Percentiles rank a stretch among this genome's conserved stretches.
Evolutionary conservation across 2,113 vertebrate species (phyloP).

Genomic region (Ceyx cyanopectus): DNA sequence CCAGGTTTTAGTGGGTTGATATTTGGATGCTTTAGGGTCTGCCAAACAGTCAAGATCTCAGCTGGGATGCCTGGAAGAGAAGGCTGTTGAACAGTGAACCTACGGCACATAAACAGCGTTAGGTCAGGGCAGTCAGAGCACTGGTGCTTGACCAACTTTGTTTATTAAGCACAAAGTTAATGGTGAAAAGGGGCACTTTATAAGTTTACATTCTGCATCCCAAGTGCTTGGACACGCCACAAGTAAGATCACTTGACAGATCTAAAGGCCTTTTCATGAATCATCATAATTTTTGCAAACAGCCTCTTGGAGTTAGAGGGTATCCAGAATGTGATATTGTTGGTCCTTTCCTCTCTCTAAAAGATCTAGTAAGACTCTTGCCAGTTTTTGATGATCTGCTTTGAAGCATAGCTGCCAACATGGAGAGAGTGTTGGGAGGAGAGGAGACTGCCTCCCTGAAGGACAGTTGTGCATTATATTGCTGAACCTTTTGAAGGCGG

Average conservation of each 20-base stretch:
- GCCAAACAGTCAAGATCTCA: not conserved
- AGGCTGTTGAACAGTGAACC: not conserved
- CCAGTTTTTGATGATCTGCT: not conserved
- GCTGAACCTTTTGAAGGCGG: not conserved
- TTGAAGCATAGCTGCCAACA: not conserved
- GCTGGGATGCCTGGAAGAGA: not conserved
- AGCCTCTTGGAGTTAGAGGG: not conserved
- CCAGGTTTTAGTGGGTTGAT: not conserved
- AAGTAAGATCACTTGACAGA: not conserved
- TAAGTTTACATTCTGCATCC: not conserved
- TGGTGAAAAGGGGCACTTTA: not conserved
- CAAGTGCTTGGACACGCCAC: not conserved
- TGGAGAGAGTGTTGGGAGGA: not conserved
- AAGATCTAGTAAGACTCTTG: not conserved
- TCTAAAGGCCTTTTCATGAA: not conserved
- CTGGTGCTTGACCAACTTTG: not conserved
- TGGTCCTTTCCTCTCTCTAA: not conserved
- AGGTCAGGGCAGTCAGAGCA: not conserved
- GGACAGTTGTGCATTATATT: not conserved
- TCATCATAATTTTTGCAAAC: not conserved
- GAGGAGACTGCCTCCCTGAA: not conserved
- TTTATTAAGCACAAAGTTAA: not conserved
- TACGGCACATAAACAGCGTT: fast-evolving
- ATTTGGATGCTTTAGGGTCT: not conserved
- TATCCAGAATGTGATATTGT: not conserved